Percentiles rank a stretch among this genome's conserved stretches.
These are phyloP conservation scores for Platycheirus rosarum DNA, from an alignment of 2,888 invertebrate genomes.

Conservation along the genomic window DNA sequence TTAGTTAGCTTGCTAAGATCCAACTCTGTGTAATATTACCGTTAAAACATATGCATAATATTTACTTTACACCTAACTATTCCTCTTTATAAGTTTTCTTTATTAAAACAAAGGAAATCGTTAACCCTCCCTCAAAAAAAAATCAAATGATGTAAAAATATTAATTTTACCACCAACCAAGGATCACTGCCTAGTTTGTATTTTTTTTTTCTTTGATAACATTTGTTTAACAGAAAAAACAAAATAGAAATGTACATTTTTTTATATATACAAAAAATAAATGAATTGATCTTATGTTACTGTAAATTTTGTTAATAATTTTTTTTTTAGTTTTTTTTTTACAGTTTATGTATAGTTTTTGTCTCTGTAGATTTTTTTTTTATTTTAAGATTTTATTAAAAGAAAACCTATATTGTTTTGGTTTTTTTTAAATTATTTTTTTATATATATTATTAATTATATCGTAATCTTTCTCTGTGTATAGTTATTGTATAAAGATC, in stretches of 20 bases:
- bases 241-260: slow-evolving; percentile 61
- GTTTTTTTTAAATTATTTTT: slow-evolving; percentile 34
- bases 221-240: slow-evolving; percentile 15
- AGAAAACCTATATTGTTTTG: slow-evolving; percentile 31
- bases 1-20: slow-evolving; percentile 65
- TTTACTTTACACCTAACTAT: slow-evolving; percentile 11
- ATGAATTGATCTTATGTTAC: slow-evolving; percentile 45
- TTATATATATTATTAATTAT: slow-evolving; percentile 24
- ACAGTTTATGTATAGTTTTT: slow-evolving; percentile 45
- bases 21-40: slow-evolving; percentile 71
- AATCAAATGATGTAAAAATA: slow-evolving; percentile 57
- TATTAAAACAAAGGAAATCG: slow-evolving; percentile 14
- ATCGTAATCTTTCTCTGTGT: slow-evolving; percentile 69
- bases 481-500: slow-evolving; percentile 72
- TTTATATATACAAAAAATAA: slow-evolving; percentile 30
- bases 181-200: slow-evolving; percentile 74
- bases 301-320: slow-evolving; percentile 70
- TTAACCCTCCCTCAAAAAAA: slow-evolving; percentile 20
- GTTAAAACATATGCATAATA: slow-evolving; percentile 53
- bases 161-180: slow-evolving; percentile 74
- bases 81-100: slow-evolving; percentile 26
- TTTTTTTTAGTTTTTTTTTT: slow-evolving; percentile 37
- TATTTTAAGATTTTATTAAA: slow-evolving; percentile 37
- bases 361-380: slow-evolving; percentile 36
- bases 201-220: slow-evolving; percentile 10